Base-by-base conservation (phyloP, 1,140 invertebrate genomes). In the Popillia japonica region DNA sequence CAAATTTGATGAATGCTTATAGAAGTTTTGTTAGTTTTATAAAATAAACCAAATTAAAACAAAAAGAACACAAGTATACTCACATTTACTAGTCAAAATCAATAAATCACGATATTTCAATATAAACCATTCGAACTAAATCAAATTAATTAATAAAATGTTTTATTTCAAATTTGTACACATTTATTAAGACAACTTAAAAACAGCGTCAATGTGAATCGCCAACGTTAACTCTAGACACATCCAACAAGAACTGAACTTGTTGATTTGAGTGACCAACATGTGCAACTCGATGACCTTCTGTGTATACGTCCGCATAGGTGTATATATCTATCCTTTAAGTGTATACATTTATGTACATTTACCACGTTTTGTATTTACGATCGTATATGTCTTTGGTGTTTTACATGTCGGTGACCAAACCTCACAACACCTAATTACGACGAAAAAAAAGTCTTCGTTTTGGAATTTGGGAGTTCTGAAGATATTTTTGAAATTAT, bases 231-330 rank as follows among this genome's bases (percentile, higher is more conserved):
- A 68, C 61, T 68, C 61, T 34, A 8, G 9, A 68, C 61, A 68
- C 61, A 22, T 22, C 22, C 20, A 68, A 14, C 61, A 68, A 68
- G 10, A 17, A 68, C 61, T 68, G 22, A 68, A 68, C 61, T 68
- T 68, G 61, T 68, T 68, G 61, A 68, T 68, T 68, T 68, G 61
- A 68, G 27, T 68, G 61, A 68, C 61, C 61, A 61, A 61, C 59
- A 68, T 68, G 61, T 68, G 61, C 61, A 68, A 68, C 61, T 68
- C 61, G 61, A 68, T 68, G 61, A 68, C 61, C 61, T 68, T 68
- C 61, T 34, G 27, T 4, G 27, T 34, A 34, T 34, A 68, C 17
- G 61, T 68, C 61, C 61, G 14, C 48, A 68, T 68, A 34, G 9
- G 27, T 34, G 27, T 34, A 68, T 68, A 68, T 68, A 68, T 4